Evolutionary conservation across 37 sponge, comb jelly and placozoan species (phyloP), one percentile per base, ranked within the genome.

Genomic region (Oscarella lobularis): DNA sequence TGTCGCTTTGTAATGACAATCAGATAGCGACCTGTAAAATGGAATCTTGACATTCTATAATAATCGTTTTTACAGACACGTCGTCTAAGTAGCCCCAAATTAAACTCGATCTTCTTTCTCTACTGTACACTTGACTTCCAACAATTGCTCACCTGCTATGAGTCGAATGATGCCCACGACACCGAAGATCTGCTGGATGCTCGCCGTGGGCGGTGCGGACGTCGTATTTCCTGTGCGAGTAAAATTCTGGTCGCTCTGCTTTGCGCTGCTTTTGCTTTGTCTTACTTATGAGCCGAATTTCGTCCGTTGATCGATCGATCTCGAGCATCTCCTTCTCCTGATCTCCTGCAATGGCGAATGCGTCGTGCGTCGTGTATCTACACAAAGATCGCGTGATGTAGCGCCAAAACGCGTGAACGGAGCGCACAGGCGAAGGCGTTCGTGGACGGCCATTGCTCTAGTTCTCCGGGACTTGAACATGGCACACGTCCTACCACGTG

Each of bases 21-120:
- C 30, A 96, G 77, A 73, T 93, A 96, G 1, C 91, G 88, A 66
- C 94, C 94, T 86, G 60, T 48, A 20, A 48, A 48, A 48, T 48
- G 60, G 14, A 27, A 27, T 20, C 60, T 48, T 27, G 60, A 20
- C 60, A 48, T 27, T 9, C 20, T 48, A 48, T 27, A 20, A 48
- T 9, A 48, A 20, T 48, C 60, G 60, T 48, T 48, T 48, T 48
- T 27, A 48, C 60, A n/a, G n/a, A n/a, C n/a, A n/a, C n/a, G n/a
- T n/a, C n/a, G n/a, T n/a, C n/a, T n/a, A n/a, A n/a, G n/a, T n/a
- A n/a, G n/a, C n/a, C n/a, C n/a, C n/a, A n/a, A n/a, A n/a, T n/a
- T n/a, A n/a, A n/a, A n/a, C n/a, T n/a, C n/a, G n/a, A n/a, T n/a
- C n/a, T n/a, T n/a, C n/a, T n/a, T n/a, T n/a, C n/a, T n/a, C n/a